Evolutionary conservation across 2,888 invertebrate genomes (phyloP), one percentile per base, ranked within the genome.

Genomic region (Dorcus hopei): DNA sequence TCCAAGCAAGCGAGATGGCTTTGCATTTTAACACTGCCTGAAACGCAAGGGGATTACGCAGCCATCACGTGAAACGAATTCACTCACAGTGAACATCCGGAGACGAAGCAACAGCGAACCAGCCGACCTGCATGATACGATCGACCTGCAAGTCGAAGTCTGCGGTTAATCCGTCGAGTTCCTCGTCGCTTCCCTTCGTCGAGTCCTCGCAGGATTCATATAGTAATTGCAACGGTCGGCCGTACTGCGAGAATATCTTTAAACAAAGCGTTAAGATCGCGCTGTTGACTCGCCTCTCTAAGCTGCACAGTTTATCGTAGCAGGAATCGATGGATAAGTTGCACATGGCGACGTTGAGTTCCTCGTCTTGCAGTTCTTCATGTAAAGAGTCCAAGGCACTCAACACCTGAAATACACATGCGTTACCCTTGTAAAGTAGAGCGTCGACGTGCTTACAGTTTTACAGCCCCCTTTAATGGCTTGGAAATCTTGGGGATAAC

Each of bases 71-170:
- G 5, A 42, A 42, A 5, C 42, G 3, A 42, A 16, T 42, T 14
- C 3, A 33, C 26, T 33, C 1, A 33, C 26, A 33, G 26, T 7
- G 26, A 33, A 33, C 26, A 33, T 33, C 26, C 6, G 77, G 79
- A 51, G 83, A 82, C 65, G 83, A 83, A 3, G 87, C 85, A 47
- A 87, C 81, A n/a, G 89, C 87, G 76, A 88, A 89, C 50, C 85
- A 80, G 48, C 87, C 88, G 67, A 89, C 86, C 70, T 88, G 88
- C 76, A 86, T 78, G 50, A 87, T 77, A 65, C 87, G 82, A 70
- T 89, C 89, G 68, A 85, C 85, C 59, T 85, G 82, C 62, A 85
- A 77, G 80, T 89, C 89, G 76, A 88, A 87, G 39, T 84, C 83
- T 60, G 83, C 84, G 9, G 87, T 81, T 58, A 81, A 77, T 26